A percentile compares a stretch with the other conserved stretches of the same genome.
Conservation (phyloP, 1,140 invertebrate genomes). For the Camponotus vicinus region DNA sequence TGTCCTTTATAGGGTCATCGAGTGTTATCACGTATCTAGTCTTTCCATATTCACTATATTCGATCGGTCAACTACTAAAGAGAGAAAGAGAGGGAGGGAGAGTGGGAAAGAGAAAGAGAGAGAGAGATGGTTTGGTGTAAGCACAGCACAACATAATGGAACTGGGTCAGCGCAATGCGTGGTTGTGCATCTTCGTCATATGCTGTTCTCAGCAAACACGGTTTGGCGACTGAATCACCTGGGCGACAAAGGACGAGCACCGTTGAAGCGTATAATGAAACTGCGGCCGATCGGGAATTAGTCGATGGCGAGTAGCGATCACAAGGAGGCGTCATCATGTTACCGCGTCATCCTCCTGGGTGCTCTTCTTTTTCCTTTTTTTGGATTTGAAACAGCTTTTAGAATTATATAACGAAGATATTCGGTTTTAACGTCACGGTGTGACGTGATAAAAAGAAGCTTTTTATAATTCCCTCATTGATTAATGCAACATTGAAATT, state of each 20-base stretch:
- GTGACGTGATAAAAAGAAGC: background rate
- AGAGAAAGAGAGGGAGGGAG: slow-evolving; percentile 20
- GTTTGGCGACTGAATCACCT: slow-evolving; percentile 53
- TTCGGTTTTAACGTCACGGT: background rate
- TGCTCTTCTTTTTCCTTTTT: background rate
- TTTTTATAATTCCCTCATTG: background rate
- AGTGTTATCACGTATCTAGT: background rate
- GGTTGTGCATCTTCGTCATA: slow-evolving; percentile 54
- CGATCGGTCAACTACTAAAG: slow-evolving; percentile 20
- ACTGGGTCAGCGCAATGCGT: slow-evolving; percentile 67
- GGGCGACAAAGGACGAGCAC: slow-evolving; percentile 43
- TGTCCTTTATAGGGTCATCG: slow-evolving; percentile 8
- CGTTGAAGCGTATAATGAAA: slow-evolving; percentile 64
- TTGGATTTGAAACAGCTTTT: slow-evolving; percentile 13
- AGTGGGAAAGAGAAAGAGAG: slow-evolving; percentile 54
- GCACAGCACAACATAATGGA: slow-evolving; percentile 34
- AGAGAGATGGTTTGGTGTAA: slow-evolving; percentile 54
- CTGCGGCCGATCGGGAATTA: slow-evolving; percentile 14
- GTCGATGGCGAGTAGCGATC: slow-evolving; percentile 5
- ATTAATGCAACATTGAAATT: background rate
- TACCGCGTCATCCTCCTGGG: background rate
- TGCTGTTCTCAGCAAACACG: slow-evolving; percentile 55
- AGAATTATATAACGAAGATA: background rate
- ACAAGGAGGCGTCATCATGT: slow-evolving; percentile 11
- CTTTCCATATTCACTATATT: slow-evolving; percentile 38